Evolutionary conservation across 2,113 vertebrate species (phyloP).

Genomic region (Hymenochirus boettgeri): DNA sequence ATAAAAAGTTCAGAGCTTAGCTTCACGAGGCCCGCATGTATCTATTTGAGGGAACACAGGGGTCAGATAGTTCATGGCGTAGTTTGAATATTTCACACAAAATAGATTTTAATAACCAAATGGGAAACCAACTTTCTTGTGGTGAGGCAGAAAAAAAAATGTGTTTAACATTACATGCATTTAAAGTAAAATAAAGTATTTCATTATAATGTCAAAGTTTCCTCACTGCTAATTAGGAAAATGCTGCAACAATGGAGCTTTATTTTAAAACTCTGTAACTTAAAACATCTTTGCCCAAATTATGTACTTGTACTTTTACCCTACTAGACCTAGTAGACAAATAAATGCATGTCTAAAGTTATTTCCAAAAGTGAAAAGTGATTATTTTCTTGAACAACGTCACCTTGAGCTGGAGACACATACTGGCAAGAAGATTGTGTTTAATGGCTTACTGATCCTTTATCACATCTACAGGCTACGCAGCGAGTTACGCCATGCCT

Average conservation of each 20-base stretch:
- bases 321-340: constrained; percentile 7
- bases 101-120: too few species aligned
- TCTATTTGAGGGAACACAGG: too few species aligned
- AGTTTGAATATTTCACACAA: too few species aligned
- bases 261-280: neutral
- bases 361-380: constrained; percentile 1
- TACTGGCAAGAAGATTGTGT: constrained; percentile 11
- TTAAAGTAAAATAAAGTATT: neutral
- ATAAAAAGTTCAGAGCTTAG: constrained; percentile 42
- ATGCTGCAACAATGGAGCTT: neutral
- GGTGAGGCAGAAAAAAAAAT: neutral
- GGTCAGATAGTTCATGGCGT: too few species aligned
- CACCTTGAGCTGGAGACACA: neutral
- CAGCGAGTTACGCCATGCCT: constrained; percentile 16
- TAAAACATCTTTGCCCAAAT: neutral
- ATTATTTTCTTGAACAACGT: constrained; percentile 1
- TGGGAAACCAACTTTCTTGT: too few species aligned
- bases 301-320: constrained; percentile 11
- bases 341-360: constrained; percentile 9
- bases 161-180: constrained; percentile 2
- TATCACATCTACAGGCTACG: constrained; percentile 17
- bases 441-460: constrained; percentile 25
- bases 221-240: constrained; percentile 14
- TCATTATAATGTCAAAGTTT: neutral
- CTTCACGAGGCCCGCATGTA: constrained; percentile 34